Base-by-base conservation (phyloP, 30 jellyfish, hydroid and myxozoan species). In the Hydractinia symbiolongicarpus region DNA sequence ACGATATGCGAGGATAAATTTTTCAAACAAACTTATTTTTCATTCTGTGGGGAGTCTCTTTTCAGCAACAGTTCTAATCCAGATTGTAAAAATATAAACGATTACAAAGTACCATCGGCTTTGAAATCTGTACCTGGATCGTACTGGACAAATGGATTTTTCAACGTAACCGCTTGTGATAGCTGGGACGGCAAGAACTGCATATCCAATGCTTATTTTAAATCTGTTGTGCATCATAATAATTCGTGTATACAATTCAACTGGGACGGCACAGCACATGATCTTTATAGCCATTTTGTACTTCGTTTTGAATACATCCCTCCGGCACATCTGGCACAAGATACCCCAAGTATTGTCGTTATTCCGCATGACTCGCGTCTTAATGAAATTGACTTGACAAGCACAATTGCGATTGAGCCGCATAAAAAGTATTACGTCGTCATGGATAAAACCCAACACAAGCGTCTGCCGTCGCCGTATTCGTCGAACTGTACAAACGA, bases 381-480 rank as follows among this genome's bases (percentile, higher is more conserved):
- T 8, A 55, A 71, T 71, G 80, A 71, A 19, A 71, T 71, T 19
- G 80, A 71, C 61, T 8, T 71, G 55, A 71, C 80, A 55, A 71
- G 61, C 67, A 71, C 55, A 19, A 50, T 71, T 0, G 80, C 55
- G 17, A 71, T 71, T 7, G 80, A 71, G n/a, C 80, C 80, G 14
- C 8, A 71, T 8, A 71, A 71, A 71, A 71, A 30, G 61, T 71
- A 71, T 19, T 30, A 71, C 9, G 51, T 71, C 68, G 61, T 20
- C 9, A 19, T 71, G 51, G 80, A 71, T 60, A 71, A 71, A 53
- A 71, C 80, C 7, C 60, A 71, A 71, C 55, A 20, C 80, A 49
- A 53, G 15, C 80, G 80, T 6, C 61, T 71, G 80, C 80, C 80
- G n/a, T 7, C 9, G 9, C 80, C 80, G 9, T 71, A 71, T 71